Evolutionary conservation across 1,140 invertebrate genomes (phyloP), one percentile per base, ranked within the genome.

Genomic region (Conopomorpha cramerella): DNA sequence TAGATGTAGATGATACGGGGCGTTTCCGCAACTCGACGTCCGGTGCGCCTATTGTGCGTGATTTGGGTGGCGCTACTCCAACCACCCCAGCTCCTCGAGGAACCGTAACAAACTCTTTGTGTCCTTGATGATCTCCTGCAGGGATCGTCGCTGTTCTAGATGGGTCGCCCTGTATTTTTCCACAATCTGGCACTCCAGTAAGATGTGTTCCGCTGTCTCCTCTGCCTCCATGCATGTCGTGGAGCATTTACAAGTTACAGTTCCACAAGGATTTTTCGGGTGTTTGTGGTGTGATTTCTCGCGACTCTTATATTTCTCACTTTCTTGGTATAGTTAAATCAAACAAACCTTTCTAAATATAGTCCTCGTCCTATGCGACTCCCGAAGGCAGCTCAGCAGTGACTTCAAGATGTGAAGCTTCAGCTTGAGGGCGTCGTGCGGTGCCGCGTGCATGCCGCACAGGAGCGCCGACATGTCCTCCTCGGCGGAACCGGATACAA

Each of bases 401-500:
- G 91, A 91, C 77, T 94, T 94, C 11, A 98, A 77, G 64, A 98
- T 95, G 56, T 95, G 90, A 31, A 90, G 89, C 78, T 96, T 97
- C 4, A 97, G 82, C 40, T 87, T 81, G 15, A 95, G 78, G 30
- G 89, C 87, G 40, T 85, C 84, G 11, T 89, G 79, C 27, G 90
- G 84, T n/a, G 93, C 88, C 7, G 91, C 89, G 76, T 97, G 93
- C 84, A 98, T 89, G 8, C 95, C 86, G 26, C 91, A 91, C 2
- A 98, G 82, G 19, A 98, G 78, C 27, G 92, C 91, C 1, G 90
- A 87, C 92, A 98, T 95, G 51, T 97, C 95, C 55, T 98, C 95
- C 53, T 98, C 95, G 13, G 95, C 94, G 2, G 93, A 93, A 39
- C 87, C 87, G 26, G 89, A 94, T 30, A 96, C 81, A 47, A 98